phyloP scores from a whole-genome alignment of 2,888 invertebrate genomes.

The Drosophila buzzatii region DNA sequence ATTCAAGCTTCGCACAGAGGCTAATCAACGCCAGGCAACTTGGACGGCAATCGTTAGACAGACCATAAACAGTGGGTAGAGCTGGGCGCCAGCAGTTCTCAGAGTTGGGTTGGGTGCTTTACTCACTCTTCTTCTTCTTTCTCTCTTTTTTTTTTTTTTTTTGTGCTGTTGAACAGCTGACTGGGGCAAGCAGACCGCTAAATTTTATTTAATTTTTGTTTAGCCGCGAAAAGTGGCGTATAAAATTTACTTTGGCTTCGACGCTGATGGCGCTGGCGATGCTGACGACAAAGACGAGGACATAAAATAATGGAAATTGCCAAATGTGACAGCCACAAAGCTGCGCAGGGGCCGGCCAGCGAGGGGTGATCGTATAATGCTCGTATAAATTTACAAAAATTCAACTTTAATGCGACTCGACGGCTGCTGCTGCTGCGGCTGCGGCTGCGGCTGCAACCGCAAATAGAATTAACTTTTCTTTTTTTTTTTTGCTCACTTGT shows the following conservation, averaged over 20 bases:
- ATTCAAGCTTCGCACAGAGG: constrained; percentile 74
- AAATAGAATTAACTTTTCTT: constrained; percentile 78
- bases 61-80: constrained; percentile 70
- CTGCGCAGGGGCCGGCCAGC: constrained; percentile 53
- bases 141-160: background rate
- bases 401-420: constrained; percentile 72
- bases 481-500: constrained; percentile 53
- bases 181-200: constrained; percentile 73
- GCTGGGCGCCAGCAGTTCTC: constrained; percentile 7
- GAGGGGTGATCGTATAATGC: constrained; percentile 71
- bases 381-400: constrained; percentile 79
- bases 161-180: constrained; percentile 3
- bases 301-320: constrained; percentile 81
- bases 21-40: constrained; percentile 81
- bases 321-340: constrained; percentile 82
- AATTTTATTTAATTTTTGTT: constrained; percentile 81
- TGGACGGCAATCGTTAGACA: constrained; percentile 79
- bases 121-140: background rate
- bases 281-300: constrained; percentile 56
- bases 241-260: constrained; percentile 80
- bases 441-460: constrained; percentile 61
- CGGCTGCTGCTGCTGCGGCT: constrained; percentile 56
- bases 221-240: constrained; percentile 81
- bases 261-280: constrained; percentile 52
- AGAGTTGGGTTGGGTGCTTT: background rate